Conservation (phyloP, 2,113 vertebrate species). For the Acrocephalus kingi region DNA sequence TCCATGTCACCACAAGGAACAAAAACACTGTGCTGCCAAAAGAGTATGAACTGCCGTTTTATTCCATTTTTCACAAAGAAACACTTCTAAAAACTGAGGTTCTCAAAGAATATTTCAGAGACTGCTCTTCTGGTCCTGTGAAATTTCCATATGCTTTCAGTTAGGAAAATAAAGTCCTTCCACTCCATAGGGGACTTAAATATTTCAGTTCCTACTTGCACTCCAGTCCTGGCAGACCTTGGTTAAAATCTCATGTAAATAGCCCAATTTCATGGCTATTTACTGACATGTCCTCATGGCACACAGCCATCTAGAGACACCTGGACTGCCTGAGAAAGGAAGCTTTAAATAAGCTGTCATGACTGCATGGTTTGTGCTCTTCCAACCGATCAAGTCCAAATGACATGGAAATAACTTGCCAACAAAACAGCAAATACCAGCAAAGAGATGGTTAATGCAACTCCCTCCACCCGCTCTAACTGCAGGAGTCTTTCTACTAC, state of each 20-base stretch:
- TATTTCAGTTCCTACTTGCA: background rate
- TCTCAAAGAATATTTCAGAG: background rate
- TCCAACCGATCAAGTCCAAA: background rate
- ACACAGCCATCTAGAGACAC: background rate
- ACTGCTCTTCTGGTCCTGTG: background rate
- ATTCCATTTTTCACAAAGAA: background rate
- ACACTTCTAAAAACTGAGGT: background rate
- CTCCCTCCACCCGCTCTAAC: background rate
- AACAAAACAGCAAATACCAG: background rate
- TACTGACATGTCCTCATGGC: background rate
- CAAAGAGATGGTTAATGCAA: background rate
- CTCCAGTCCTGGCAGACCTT: background rate
- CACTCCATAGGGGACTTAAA: background rate
- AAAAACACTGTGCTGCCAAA: background rate
- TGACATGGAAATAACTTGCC: background rate
- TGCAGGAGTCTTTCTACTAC: background rate
- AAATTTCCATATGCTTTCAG: background rate
- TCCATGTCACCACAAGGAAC: background rate
- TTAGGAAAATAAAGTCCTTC: background rate
- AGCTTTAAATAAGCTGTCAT: background rate
- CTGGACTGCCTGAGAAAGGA: background rate
- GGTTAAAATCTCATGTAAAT: background rate
- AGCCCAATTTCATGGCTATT: slow-evolving; percentile 14
- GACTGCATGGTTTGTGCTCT: background rate
- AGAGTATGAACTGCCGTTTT: background rate